These are phyloP conservation scores for Montipora sp. DNA, from an alignment of 64 coral and sea anemone genomes.

Conservation along the genomic window DNA sequence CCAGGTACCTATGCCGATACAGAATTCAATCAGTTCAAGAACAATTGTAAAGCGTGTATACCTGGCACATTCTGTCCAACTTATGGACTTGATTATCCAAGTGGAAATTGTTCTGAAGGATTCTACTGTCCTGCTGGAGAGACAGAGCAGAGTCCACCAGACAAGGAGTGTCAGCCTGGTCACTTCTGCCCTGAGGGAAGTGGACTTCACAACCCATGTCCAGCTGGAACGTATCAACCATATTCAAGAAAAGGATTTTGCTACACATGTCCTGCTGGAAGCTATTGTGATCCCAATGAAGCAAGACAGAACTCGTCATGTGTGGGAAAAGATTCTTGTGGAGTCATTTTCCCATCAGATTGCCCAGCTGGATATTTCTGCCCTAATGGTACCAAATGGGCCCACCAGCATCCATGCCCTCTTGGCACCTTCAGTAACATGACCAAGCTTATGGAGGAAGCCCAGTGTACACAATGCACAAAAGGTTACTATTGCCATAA, in stretches of 20 bases:
- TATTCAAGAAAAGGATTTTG: conserved; percentile 73
- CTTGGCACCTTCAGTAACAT: conserved; percentile 94
- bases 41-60: conserved; percentile 92
- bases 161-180: conserved; percentile 95
- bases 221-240: conserved; percentile 88
- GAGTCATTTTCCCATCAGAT: conserved; percentile 76
- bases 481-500: conserved; percentile 91
- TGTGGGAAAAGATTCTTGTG: conserved; percentile 78
- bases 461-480: conserved; percentile 76
- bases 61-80: conserved; percentile 90
- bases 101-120: conserved; percentile 93
- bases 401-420: conserved; percentile 82
- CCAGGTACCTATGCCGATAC: conserved; percentile 94
- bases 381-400: conserved; percentile 79
- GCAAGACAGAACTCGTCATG: conserved; percentile 80
- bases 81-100: conserved; percentile 79
- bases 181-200: conserved; percentile 95
- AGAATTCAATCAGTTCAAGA: conserved; percentile 91
- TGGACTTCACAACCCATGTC: conserved; percentile 88
- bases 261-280: conserved; percentile 83
- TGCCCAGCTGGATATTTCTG: conserved; percentile 95
- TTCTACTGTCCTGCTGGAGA: conserved; percentile 93
- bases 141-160: conserved; percentile 79
- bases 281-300: conserved; percentile 97
- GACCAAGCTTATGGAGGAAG: conserved; percentile 58